Evolutionary conservation across 2,113 vertebrate species (phyloP).

Genomic region (Epinephelus fuscoguttatus): DNA sequence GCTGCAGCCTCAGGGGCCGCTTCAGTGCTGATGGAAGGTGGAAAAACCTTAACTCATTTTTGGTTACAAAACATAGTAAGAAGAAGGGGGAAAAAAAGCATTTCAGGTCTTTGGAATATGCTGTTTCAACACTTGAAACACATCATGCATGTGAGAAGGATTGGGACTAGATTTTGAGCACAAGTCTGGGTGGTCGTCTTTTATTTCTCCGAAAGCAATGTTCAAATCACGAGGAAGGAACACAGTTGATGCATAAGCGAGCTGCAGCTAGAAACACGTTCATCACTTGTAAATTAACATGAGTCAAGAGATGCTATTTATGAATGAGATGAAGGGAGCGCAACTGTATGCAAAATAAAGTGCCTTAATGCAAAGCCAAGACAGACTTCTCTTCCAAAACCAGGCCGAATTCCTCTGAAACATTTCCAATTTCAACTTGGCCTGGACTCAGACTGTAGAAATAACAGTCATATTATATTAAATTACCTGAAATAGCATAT

Average conservation of each 20-base stretch:
- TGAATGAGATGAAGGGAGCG: background rate
- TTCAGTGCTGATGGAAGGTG: slow-evolving; percentile 45
- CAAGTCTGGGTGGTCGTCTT: slow-evolving; percentile 39
- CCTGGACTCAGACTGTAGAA: background rate
- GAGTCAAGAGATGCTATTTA: background rate
- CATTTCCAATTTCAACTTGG: background rate
- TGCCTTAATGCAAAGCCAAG: background rate
- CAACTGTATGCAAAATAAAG: background rate
- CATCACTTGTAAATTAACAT: background rate
- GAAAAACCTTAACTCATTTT: slow-evolving; percentile 57
- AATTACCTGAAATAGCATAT: slow-evolving; percentile 4
- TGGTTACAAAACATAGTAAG: slow-evolving; percentile 37
- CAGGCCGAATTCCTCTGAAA: slow-evolving; percentile 3
- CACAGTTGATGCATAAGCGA: background rate
- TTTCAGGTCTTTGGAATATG: slow-evolving; percentile 18
- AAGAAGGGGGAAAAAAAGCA: background rate
- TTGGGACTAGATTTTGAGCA: slow-evolving; percentile 10
- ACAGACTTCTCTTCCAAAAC: background rate
- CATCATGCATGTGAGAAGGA: slow-evolving; percentile 16
- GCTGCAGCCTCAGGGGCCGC: slow-evolving; percentile 61
- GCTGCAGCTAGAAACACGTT: background rate
- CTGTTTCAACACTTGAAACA: slow-evolving; percentile 34
- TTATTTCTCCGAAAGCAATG: slow-evolving; percentile 4
- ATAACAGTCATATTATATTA: slow-evolving; percentile 12
- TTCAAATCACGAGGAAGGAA: slow-evolving; percentile 6